Evolutionary conservation across 2,797 vertebrate species (phyloP).

Genomic region (Avahi laniger): DNA sequence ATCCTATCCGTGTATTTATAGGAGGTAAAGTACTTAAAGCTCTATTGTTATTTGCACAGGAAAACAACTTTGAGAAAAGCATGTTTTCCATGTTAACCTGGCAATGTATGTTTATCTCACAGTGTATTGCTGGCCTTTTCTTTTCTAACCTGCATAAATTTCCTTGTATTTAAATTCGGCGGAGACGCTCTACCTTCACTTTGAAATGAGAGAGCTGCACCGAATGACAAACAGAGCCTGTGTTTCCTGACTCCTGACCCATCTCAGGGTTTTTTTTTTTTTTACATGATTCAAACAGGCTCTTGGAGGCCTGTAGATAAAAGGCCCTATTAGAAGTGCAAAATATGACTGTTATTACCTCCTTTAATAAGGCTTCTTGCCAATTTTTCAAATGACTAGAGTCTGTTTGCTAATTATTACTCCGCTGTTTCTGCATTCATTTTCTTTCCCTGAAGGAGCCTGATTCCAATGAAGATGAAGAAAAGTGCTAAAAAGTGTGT

Average conservation of each 20-base stretch:
- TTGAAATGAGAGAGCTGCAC: slow-evolving; percentile 29
- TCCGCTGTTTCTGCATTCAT: slow-evolving; percentile 62
- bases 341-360: slow-evolving; percentile 78
- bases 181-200: slow-evolving; percentile 40
- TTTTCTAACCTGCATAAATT: slow-evolving; percentile 27
- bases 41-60: slow-evolving; percentile 56
- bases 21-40: slow-evolving; percentile 51
- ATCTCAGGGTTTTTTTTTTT: neutral
- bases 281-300: slow-evolving; percentile 61
- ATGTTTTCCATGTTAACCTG: neutral
- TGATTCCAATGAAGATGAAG: neutral
- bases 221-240: slow-evolving; percentile 61
- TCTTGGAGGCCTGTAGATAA: slow-evolving; percentile 67
- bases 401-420: slow-evolving; percentile 63
- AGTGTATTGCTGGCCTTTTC: neutral
- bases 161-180: slow-evolving; percentile 55
- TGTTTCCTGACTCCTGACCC: slow-evolving; percentile 69
- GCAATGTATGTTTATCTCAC: slow-evolving; percentile 16
- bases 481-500: slow-evolving; percentile 52
- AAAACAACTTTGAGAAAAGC: slow-evolving; percentile 54
- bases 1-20: slow-evolving; percentile 23
- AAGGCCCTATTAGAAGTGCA: slow-evolving; percentile 73
- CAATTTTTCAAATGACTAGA: slow-evolving; percentile 72
- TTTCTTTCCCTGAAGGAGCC: slow-evolving; percentile 56
- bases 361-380: slow-evolving; percentile 75